Evolutionary conservation across 2,797 vertebrate genomes (phyloP), one percentile per base, ranked within the genome.

Genomic region (Anguilla marmorata): DNA sequence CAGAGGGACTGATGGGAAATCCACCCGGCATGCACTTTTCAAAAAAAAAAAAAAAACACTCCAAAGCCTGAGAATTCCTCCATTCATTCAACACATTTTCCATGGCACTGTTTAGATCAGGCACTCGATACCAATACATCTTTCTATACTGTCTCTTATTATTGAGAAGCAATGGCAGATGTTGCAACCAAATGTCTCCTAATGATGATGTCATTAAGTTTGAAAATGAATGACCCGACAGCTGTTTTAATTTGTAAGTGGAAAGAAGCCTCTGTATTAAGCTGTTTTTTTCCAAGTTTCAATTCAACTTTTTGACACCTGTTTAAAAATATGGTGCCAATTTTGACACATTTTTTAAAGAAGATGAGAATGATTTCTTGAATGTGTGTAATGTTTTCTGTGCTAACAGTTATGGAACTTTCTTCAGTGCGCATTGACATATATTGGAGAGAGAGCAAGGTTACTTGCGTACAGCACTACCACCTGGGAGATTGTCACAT

Each of bases 131-230:
- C 19, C 45, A 50, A 82, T 82, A 48, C 79, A 76, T 76, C 74
- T 76, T 82, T 82, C 74, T 82, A 8, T 82, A 82, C 21, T 82
- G 79, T 82, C 79, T 82, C 79, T 48, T 48, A 50, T 79, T 45
- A 45, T 82, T 82, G 79, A 82, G 41, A 48, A 82, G 45, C 3
- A 82, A 41, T 33, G 37, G 74, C 74, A 76, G 74, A 76, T 76
- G 74, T 41, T 76, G 33, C 45, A 48, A 45, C 8, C 21, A n/a
- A 82, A 82, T 19, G 41, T 82, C 79, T 82, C 79, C 79, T 82
- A 82, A 48, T 45, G 79, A 82, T 41, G 33, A 76, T 76, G 74
- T 76, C 30, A 76, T 82, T 82, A 82, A 21, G 45, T 11, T 50
- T 50, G 79, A 48, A 82, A 82, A 50, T 82, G 19, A 82, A 82